Evolutionary conservation across 2,113 vertebrate genomes (phyloP).

Genomic region (Athene cunicularia): DNA sequence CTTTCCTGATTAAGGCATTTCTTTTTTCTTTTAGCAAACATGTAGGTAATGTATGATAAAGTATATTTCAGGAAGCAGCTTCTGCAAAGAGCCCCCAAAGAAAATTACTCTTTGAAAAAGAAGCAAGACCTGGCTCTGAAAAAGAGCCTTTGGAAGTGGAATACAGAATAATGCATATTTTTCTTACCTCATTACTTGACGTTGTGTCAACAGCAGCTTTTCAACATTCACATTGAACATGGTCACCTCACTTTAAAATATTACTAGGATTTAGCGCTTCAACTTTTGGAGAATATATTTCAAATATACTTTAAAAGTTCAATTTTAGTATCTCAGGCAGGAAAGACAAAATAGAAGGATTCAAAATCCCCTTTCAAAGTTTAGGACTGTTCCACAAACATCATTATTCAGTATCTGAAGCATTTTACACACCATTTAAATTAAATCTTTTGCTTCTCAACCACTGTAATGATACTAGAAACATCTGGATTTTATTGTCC

Average conservation of each 20-base stretch:
- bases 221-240: not conserved
- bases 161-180: not conserved
- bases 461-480: not conserved
- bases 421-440: not conserved
- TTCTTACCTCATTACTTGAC: not conserved
- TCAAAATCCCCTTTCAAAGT: not conserved
- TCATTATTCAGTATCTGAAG: not conserved
- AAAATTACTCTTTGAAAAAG: not conserved
- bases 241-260: not conserved
- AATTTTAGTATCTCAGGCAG: not conserved
- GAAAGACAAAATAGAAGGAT: not conserved
- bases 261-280: fast-evolving
- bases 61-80: fast-evolving
- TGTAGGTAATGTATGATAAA: not conserved
- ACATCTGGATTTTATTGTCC: not conserved
- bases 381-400: not conserved
- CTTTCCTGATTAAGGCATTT: not conserved
- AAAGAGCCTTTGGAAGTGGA: not conserved
- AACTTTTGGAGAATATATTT: not conserved
- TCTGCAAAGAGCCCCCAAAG: not conserved
- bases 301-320: not conserved
- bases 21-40: not conserved
- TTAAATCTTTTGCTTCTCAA: not conserved
- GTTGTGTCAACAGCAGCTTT: not conserved
- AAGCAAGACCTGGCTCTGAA: not conserved